These are phyloP conservation scores for Drosophila kikkawai DNA, from an alignment of 1,140 invertebrate genomes.

Conservation along the genomic window DNA sequence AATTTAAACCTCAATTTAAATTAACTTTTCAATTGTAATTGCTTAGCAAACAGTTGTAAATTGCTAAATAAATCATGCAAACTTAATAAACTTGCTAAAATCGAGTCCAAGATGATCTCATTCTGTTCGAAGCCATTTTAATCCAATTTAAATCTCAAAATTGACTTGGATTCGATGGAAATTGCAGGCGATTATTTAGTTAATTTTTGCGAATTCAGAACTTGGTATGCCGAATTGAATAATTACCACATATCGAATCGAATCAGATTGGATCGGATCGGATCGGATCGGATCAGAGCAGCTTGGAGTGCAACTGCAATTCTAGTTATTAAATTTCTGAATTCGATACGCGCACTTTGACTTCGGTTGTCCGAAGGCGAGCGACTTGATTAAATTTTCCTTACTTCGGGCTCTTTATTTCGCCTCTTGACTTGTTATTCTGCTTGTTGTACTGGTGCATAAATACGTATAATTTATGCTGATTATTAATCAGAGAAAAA, in stretches of 20 bases:
- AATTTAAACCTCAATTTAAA: neutral
- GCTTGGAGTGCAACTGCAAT: constrained; percentile 25
- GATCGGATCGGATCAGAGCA: neutral
- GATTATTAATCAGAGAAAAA: constrained; percentile 40
- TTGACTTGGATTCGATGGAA: constrained; percentile 17
- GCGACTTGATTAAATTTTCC: constrained; percentile 46
- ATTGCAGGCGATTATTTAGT: constrained; percentile 34
- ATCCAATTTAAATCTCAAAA: constrained; percentile 36
- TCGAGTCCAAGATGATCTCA: constrained; percentile 21
- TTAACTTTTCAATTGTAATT: neutral
- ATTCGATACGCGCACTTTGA: constrained; percentile 58
- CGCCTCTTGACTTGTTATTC: constrained; percentile 9
- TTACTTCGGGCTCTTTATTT: neutral
- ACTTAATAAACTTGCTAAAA: constrained; percentile 4
- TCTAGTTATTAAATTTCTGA: constrained; percentile 51
- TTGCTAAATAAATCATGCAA: constrained; percentile 6
- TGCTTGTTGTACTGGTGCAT: constrained; percentile 11
- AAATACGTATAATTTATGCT: constrained; percentile 48
- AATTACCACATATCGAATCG: constrained; percentile 23
- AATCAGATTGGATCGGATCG: neutral
- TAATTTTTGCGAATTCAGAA: constrained; percentile 43
- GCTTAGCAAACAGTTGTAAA: neutral
- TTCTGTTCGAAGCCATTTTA: neutral
- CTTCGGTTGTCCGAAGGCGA: constrained; percentile 46
- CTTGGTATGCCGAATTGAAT: constrained; percentile 16